Percentiles rank a stretch among this genome's conserved stretches.
phyloP scores from a whole-genome alignment of 2,888 invertebrate genomes.

The Antheraea yamamai region DNA sequence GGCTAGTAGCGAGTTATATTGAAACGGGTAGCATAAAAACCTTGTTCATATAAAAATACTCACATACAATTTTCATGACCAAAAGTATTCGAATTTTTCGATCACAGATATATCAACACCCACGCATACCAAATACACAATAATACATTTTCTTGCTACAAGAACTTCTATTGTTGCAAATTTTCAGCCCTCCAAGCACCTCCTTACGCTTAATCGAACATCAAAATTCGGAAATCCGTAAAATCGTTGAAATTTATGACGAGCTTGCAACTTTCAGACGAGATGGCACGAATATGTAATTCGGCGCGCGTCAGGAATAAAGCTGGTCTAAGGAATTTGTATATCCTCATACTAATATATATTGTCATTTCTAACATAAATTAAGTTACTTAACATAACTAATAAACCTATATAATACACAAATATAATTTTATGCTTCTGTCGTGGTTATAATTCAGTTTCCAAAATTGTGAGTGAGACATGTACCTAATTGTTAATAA shows the following conservation, averaged over 20 bases:
- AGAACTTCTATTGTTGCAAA: conserved; percentile 18
- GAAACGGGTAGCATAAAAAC: too few species aligned
- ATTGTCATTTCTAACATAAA: background rate
- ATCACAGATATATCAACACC: background rate
- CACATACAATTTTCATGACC: too few species aligned
- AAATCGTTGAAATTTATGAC: conserved; percentile 55
- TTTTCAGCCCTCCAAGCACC: conserved; percentile 49
- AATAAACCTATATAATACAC: background rate
- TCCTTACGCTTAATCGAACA: conserved; percentile 55
- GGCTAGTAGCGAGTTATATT: too few species aligned
- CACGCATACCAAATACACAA: background rate
- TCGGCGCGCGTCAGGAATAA: conserved; percentile 6
- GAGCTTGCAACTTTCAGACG: conserved; percentile 40
- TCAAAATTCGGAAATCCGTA: conserved; percentile 60
- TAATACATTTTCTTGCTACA: background rate
- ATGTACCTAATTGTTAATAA: too few species aligned
- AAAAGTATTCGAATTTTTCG: too few species aligned
- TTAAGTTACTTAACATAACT: background rate
- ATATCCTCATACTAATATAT: background rate
- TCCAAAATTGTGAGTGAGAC: too few species aligned
- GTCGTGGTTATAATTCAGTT: too few species aligned
- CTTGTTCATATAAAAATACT: too few species aligned
- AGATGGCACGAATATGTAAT: conserved; percentile 24
- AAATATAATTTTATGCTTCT: background rate
- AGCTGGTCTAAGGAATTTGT: conserved; percentile 4